These are phyloP conservation scores for Cryptoprocta ferox DNA, from an alignment of 2,797 vertebrate genomes.

Conservation along the genomic window DNA sequence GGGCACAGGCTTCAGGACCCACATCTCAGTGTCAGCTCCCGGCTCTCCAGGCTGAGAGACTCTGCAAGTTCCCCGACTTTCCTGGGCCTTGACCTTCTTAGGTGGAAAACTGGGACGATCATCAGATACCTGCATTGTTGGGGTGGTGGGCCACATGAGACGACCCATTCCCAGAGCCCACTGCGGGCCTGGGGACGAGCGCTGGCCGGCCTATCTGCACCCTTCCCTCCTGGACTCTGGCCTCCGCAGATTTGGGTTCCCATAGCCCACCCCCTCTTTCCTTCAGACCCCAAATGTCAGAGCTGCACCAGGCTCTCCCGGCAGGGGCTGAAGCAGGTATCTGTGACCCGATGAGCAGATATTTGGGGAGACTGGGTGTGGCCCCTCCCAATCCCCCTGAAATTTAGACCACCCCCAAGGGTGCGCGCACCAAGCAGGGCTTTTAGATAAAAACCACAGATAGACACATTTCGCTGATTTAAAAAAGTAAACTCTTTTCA, in stretches of 20 bases:
- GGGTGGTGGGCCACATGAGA: neutral
- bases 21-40: neutral
- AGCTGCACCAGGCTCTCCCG: neutral
- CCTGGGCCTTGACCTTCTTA: neutral
- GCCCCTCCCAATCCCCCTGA: too few relatives aligned
- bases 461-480: neutral
- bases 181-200: neutral
- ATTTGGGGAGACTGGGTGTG: neutral
- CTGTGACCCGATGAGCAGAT: neutral
- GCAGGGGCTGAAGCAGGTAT: neutral
- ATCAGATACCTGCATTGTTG: neutral
- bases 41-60: neutral
- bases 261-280: fast-evolving
- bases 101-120: neutral
- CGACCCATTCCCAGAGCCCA: neutral
- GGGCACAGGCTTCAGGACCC: neutral
- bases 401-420: neutral
- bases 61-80: neutral
- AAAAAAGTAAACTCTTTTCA: neutral
- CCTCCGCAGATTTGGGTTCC: neutral
- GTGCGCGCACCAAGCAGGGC: neutral
- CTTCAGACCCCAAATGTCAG: too few relatives aligned
- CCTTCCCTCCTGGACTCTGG: neutral
- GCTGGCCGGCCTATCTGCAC: neutral
- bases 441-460: neutral